Evolutionary conservation across 2,113 vertebrate species (phyloP), one percentile per base, ranked within the genome.

Genomic region (Cheirogaleus medius): DNA sequence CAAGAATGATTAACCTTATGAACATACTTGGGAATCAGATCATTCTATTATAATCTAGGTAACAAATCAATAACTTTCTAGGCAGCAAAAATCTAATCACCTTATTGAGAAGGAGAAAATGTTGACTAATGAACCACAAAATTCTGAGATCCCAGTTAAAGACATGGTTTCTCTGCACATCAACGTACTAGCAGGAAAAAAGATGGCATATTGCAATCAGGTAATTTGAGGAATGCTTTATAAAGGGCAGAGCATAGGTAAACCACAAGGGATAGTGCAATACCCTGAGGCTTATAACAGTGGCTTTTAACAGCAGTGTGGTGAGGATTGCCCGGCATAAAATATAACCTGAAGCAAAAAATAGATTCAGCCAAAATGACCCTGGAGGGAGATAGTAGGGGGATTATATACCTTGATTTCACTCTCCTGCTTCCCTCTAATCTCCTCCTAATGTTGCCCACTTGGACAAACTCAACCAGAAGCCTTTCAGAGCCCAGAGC

Each of bases 201-300:
- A 71, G 39, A 68, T 77, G 39, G 0, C 3, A 18, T 18, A n/a
- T 66, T 73, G n/a, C 34, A 91, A 34, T 17, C 58, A 60, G 29
- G 42, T 94, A 86, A 91, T 77, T 80, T 86, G 32, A 91, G 3
- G 25, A 93, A 82, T 58, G 29, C 66, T 90, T 95, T 63, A 83
- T 90, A 63, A 95, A 96, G 29, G 37, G 29, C 42, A 87, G 25
- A n/a, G 6, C 32, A 21, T 10, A 94, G 47, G 64, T 92, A 92
- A 81, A 85, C 76, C n/a, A 54, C 34, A 56, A 23, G 7, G 23
- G 42, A 34, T 12, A 74, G 10, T 37, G 8, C 6, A 58, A 15
- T 69, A 64, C 13, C 18, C 64, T 69, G 47, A 87, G 49, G 56
- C 15, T 93, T 89, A 27, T 58, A 80, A 74, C 25, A 87, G 13